phyloP scores from a whole-genome alignment of 1,140 invertebrate species.

The Drosophila varians region DNA sequence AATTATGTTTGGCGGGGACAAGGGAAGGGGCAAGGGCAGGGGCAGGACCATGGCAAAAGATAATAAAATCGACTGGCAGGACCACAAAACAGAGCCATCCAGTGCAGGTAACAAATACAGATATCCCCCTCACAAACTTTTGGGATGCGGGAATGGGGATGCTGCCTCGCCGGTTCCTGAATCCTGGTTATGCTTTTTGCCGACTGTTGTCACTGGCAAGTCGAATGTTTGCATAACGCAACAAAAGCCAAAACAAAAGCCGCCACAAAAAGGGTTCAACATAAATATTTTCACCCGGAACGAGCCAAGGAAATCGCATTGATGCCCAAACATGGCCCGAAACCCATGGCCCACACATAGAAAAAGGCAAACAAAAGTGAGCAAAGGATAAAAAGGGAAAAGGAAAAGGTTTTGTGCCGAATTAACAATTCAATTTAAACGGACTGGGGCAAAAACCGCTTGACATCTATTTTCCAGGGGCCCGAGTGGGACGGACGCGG shows the following conservation, averaged over 20 bases:
- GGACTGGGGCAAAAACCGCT: conserved; percentile 57
- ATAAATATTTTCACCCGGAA: conserved; percentile 47
- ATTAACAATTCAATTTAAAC: conserved; percentile 82
- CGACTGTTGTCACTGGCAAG: conserved; percentile 69
- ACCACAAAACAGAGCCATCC: conserved; percentile 8
- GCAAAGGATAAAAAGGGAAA: conserved; percentile 41
- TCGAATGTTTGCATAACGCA: conserved; percentile 64
- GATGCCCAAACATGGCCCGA: conserved; percentile 25
- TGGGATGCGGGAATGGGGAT: neutral
- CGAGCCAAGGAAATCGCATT: conserved; percentile 42
- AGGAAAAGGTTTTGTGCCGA: conserved; percentile 50
- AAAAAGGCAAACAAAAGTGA: conserved; percentile 25
- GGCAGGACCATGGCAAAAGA: conserved; percentile 24
- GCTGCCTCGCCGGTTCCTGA: too few relatives aligned
- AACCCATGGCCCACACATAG: neutral
- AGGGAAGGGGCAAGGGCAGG: neutral
- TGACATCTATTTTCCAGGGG: conserved; percentile 46
- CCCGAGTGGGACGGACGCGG: neutral
- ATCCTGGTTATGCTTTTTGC: too few relatives aligned
- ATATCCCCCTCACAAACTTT: conserved; percentile 17
- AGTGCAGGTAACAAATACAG: conserved; percentile 20
- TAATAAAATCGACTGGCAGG: conserved; percentile 44
- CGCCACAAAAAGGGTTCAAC: conserved; percentile 47
- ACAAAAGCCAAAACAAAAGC: conserved; percentile 65
- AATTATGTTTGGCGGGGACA: conserved; percentile 28